These are phyloP conservation scores for Sylvia atricapilla DNA, from an alignment of 2,113 vertebrate species.

Conservation along the genomic window DNA sequence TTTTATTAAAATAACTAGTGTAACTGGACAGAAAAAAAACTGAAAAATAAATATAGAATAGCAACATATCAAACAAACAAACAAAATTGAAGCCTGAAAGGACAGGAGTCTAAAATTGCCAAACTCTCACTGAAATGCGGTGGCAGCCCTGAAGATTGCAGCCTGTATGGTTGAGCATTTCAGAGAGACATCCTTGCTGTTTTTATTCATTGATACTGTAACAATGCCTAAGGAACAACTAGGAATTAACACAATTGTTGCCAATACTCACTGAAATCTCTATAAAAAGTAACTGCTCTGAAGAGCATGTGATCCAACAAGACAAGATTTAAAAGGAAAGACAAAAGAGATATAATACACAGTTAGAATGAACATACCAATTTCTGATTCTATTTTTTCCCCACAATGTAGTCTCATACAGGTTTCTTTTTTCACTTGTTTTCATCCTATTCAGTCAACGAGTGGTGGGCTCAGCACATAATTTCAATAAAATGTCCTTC, in stretches of 20 bases:
- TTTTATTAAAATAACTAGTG: neutral
- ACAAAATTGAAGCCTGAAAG: neutral
- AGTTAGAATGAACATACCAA: neutral
- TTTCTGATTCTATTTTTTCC: neutral
- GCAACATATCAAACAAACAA: neutral
- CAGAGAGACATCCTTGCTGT: neutral
- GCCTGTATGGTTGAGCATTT: neutral
- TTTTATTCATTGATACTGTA: neutral
- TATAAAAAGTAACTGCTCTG: neutral
- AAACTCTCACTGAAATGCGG: neutral
- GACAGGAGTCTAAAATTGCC: neutral
- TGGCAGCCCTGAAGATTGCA: neutral
- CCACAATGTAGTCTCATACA: neutral
- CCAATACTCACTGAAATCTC: neutral
- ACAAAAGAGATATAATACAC: neutral
- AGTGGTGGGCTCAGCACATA: slow-evolving; percentile 10
- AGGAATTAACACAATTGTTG: neutral
- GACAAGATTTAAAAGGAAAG: neutral
- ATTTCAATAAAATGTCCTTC: slow-evolving; percentile 55
- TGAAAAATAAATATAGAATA: neutral
- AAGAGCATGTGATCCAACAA: neutral
- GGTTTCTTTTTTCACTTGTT: slow-evolving; percentile 33
- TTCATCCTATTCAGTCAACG: neutral
- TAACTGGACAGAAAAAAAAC: neutral
- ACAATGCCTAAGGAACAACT: neutral